phyloP scores from a whole-genome alignment of 2,797 vertebrate genomes.

The Diplodus puntazzo region DNA sequence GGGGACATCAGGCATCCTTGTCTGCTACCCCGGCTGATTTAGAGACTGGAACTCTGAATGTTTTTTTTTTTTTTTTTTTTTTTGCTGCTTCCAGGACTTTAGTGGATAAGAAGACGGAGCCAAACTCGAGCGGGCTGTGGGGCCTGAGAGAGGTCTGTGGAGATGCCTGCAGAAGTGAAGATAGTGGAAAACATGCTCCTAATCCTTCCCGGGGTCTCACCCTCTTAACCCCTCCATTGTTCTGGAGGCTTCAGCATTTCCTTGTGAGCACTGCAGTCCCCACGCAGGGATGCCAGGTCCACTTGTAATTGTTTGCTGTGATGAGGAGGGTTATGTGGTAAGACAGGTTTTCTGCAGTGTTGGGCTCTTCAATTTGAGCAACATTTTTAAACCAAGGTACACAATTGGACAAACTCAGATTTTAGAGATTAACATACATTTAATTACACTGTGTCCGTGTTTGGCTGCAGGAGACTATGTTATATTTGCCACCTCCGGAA shows the following conservation, averaged over 20 bases:
- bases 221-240: constrained; percentile 82
- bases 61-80: not conserved
- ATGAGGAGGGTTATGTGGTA: constrained; percentile 54
- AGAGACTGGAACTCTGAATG: constrained; percentile 36
- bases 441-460: not conserved
- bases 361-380: constrained; percentile 29
- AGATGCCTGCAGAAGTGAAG: constrained; percentile 76
- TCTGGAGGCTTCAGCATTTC: constrained; percentile 70
- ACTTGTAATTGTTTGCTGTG: constrained; percentile 71
- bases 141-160: constrained; percentile 58
- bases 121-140: constrained; percentile 48
- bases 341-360: constrained; percentile 35
- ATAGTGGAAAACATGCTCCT: constrained; percentile 78
- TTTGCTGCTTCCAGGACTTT: constrained; percentile 64
- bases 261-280: constrained; percentile 56
- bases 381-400: constrained; percentile 32
- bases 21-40: constrained; percentile 53
- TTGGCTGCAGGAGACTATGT: not conserved
- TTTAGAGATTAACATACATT: constrained; percentile 12
- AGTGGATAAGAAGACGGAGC: constrained; percentile 64
- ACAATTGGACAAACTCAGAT: constrained; percentile 14
- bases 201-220: constrained; percentile 79
- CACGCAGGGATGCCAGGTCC: constrained; percentile 64
- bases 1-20: constrained; percentile 48
- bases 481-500: not conserved